Conservation (phyloP, 92 coral and sea anemone species). For the Virgularia gustaviana region DNA sequence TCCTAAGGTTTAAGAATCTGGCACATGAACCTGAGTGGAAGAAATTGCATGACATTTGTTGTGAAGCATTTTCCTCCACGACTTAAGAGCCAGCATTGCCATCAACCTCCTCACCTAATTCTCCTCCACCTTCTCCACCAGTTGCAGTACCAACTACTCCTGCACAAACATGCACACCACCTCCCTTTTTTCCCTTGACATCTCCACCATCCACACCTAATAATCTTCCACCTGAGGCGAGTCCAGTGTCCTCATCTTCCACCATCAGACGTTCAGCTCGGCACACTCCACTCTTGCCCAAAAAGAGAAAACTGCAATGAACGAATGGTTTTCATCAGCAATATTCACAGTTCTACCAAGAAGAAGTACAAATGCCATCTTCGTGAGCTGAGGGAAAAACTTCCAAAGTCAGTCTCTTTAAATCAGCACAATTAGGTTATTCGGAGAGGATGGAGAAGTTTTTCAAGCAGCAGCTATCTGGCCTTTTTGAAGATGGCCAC, state of each 20-base stretch:
- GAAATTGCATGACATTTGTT: neutral
- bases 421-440: neutral
- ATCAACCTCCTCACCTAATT: no score
- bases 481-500: no score
- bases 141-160: conserved; percentile 4
- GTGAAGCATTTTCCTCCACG: neutral
- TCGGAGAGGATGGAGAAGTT: neutral
- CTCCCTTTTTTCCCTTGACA: no score
- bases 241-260: neutral
- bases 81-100: neutral
- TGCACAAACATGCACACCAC: no score
- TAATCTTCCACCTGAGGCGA: neutral
- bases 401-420: neutral
- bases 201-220: neutral
- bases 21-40: neutral
- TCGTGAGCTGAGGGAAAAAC: conserved; percentile 6
- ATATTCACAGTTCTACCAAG: neutral
- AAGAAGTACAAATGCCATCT: conserved; percentile 3
- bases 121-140: no score
- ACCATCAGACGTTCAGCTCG: neutral
- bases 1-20: neutral
- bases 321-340: neutral
- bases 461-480: no score
- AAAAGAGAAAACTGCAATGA: neutral
- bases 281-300: conserved; percentile 1